These are phyloP conservation scores for Sphinx pinastri DNA, from an alignment of 2,888 invertebrate genomes.

Conservation along the genomic window DNA sequence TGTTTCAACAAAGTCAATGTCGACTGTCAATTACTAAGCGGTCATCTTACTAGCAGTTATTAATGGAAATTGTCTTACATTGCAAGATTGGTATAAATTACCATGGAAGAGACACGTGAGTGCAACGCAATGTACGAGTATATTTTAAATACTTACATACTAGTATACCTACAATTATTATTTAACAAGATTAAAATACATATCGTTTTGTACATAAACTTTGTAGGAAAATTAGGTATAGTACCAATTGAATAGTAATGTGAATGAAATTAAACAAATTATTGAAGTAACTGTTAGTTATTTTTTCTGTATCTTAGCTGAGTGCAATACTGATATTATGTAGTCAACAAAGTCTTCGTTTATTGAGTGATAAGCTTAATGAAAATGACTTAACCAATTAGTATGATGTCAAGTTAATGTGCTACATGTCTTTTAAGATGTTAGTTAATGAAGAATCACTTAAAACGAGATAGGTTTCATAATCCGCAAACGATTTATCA, in stretches of 20 bases:
- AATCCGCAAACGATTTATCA: background rate
- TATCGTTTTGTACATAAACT: background rate
- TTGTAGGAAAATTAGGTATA: background rate
- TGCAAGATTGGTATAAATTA: slow-evolving; percentile 26
- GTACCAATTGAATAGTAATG: background rate
- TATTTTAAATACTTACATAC: background rate
- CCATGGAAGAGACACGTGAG: background rate
- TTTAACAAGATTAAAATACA: background rate
- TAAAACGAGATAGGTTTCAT: background rate
- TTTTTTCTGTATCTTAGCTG: background rate
- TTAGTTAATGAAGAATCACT: background rate
- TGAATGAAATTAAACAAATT: too few species aligned
- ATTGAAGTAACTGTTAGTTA: background rate
- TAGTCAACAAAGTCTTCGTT: background rate
- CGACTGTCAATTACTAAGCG: slow-evolving; percentile 35
- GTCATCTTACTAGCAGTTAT: slow-evolving; percentile 20
- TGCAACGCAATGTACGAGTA: slow-evolving; percentile 29
- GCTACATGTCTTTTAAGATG: background rate
- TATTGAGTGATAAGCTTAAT: background rate
- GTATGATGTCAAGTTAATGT: background rate
- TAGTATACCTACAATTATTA: background rate
- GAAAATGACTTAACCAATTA: background rate
- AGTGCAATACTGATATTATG: background rate
- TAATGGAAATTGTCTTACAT: slow-evolving; percentile 32
- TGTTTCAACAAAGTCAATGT: slow-evolving; percentile 56